phyloP scores from a whole-genome alignment of 2,888 invertebrate genomes.

The Euphydryas editha region DNA sequence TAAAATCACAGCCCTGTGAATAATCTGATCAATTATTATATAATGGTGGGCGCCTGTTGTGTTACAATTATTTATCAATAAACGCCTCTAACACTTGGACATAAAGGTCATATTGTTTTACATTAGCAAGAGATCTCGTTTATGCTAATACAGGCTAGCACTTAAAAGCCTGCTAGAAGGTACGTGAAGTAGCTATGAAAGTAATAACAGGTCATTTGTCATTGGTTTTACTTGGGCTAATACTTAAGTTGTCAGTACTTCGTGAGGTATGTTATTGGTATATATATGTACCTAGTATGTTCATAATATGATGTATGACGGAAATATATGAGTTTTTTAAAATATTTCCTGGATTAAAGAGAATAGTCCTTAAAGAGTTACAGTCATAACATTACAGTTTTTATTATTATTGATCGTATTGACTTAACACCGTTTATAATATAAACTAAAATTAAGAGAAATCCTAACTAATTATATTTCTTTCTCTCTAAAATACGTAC shows the following conservation, averaged over 20 bases:
- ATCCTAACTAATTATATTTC: too few relatives aligned
- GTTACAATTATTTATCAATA: constrained; percentile 4
- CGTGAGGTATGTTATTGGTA: constrained; percentile 29
- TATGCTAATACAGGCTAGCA: constrained; percentile 35
- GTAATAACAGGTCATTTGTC: constrained; percentile 50
- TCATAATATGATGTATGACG: too few relatives aligned
- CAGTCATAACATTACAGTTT: too few relatives aligned
- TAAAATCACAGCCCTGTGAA: constrained; percentile 26
- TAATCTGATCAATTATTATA: constrained; percentile 31
- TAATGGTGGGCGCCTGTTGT: constrained; percentile 27
- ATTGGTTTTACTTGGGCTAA: constrained; percentile 37
- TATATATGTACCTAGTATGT: constrained; percentile 9
- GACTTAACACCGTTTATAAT: background rate
- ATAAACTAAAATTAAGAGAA: background rate
- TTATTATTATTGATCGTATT: too few relatives aligned
- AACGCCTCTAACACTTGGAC: background rate
- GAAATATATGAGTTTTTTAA: too few relatives aligned
- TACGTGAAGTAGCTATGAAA: constrained; percentile 43
- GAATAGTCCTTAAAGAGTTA: too few relatives aligned
- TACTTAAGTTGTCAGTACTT: constrained; percentile 26
- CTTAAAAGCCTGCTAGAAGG: constrained; percentile 36
- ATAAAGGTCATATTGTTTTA: constrained; percentile 20
- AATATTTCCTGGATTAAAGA: too few relatives aligned
- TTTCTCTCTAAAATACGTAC: too few relatives aligned
- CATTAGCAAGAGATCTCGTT: constrained; percentile 14